phyloP scores from a whole-genome alignment of 2,797 vertebrate genomes.

The Novumbra hubbsi region DNA sequence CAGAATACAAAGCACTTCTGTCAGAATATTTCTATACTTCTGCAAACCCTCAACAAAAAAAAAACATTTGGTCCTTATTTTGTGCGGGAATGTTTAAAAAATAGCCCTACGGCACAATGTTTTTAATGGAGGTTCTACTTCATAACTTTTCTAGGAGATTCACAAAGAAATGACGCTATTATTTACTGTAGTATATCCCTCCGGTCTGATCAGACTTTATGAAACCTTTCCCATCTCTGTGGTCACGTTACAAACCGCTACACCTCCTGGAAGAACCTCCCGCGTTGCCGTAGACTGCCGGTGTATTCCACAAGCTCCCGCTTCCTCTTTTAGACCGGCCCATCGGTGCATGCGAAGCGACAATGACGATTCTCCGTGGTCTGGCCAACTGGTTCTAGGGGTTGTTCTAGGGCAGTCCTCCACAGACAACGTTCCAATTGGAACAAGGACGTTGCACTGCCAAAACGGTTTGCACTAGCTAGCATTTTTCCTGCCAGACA shows the following conservation, averaged over 20 bases:
- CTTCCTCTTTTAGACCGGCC: not conserved
- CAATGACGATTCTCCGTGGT: not conserved
- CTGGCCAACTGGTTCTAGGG: conserved; percentile 14
- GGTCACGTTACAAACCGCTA: not conserved
- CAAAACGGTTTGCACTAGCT: conserved; percentile 39
- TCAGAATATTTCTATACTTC: not conserved
- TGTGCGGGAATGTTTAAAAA: conserved; percentile 24
- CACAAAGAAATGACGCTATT: conserved; percentile 18
- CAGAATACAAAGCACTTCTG: not conserved
- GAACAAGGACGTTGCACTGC: conserved; percentile 41
- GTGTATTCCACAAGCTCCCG: no score
- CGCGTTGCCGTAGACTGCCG: not conserved
- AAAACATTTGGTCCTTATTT: not conserved
- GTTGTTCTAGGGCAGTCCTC: conserved; percentile 23
- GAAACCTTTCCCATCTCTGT: not conserved
- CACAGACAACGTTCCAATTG: conserved; percentile 18
- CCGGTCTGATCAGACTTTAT: conserved; percentile 1
- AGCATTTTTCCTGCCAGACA: conserved; percentile 36
- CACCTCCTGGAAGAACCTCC: not conserved
- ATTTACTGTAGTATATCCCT: conserved; percentile 11
- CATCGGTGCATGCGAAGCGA: not conserved
- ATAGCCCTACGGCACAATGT: conserved; percentile 30
- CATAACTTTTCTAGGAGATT: conserved; percentile 31
- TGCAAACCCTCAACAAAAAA: not conserved
- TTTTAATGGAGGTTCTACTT: conserved; percentile 29